Evolutionary conservation across 2,797 vertebrate species (phyloP).

Genomic region (Naso thynnoides): DNA sequence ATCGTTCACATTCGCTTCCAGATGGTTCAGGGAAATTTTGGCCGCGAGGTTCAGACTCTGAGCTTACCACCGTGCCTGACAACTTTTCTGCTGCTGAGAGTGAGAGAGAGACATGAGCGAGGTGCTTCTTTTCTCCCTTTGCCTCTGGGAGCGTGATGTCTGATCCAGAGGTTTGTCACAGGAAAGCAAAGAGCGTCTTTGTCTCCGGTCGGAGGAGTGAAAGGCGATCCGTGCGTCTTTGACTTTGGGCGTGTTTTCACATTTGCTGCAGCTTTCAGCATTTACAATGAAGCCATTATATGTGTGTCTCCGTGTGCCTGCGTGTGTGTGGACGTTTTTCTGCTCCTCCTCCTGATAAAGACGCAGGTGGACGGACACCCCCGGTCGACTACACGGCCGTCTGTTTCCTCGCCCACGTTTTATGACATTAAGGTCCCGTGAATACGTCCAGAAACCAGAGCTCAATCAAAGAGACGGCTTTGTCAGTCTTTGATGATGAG

Average conservation of each 20-base stretch:
- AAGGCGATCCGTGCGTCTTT: conserved; percentile 70
- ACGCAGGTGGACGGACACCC: conserved; percentile 67
- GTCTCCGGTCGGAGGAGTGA: conserved; percentile 57
- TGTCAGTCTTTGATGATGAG: conserved; percentile 34
- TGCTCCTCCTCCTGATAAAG: conserved; percentile 49
- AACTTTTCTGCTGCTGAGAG: too few species aligned
- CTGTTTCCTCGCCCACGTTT: conserved; percentile 35
- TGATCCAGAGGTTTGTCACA: conserved; percentile 48
- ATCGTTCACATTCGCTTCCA: too few species aligned
- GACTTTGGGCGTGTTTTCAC: conserved; percentile 73
- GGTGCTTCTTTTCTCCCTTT: conserved; percentile 1
- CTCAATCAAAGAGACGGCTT: conserved; percentile 46
- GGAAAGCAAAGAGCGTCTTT: conserved; percentile 73
- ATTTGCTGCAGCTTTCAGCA: conserved; percentile 65
- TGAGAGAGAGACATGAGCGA: not conserved
- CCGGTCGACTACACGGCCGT: conserved; percentile 39
- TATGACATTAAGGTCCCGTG: conserved; percentile 47
- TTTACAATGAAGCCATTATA: conserved; percentile 81
- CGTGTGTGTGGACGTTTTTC: conserved; percentile 10
- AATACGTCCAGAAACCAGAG: conserved; percentile 20
- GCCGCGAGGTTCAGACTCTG: too few species aligned
- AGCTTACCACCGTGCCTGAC: too few species aligned
- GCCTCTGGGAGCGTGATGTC: conserved; percentile 45
- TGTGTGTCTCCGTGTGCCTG: conserved; percentile 14
- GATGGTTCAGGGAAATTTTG: too few species aligned